Evolutionary conservation across 1,140 invertebrate species (phyloP).

Genomic region (Drosophila triauraria): DNA sequence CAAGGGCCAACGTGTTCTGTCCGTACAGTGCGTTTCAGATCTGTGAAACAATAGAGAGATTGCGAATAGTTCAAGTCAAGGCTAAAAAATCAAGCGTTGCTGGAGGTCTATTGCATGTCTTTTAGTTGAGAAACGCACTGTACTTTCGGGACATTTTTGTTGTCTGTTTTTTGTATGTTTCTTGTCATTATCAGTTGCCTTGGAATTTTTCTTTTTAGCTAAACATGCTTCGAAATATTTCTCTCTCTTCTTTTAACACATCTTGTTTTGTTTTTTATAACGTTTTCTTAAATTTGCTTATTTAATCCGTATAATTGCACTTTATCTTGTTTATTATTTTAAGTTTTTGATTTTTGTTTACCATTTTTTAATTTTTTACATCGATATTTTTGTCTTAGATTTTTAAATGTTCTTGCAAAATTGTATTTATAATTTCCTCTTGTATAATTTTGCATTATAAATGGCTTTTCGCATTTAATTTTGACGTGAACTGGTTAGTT

Average conservation of each 20-base stretch:
- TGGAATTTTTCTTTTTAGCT: constrained; percentile 57
- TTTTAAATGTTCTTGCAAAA: constrained; percentile 44
- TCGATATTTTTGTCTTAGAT: constrained; percentile 60
- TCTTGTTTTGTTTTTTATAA: constrained; percentile 33
- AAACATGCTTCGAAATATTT: constrained; percentile 69
- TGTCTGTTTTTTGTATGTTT: constrained; percentile 37
- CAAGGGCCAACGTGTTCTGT: neutral
- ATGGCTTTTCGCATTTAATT: constrained; percentile 54
- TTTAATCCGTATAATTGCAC: constrained; percentile 82
- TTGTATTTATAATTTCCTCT: constrained; percentile 35
- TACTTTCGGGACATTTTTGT: constrained; percentile 8
- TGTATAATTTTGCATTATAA: constrained; percentile 69
- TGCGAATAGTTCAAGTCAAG: neutral
- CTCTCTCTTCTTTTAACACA: constrained; percentile 48
- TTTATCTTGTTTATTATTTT: constrained; percentile 70
- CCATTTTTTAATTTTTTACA: constrained; percentile 38
- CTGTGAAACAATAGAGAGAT: neutral
- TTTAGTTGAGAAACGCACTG: constrained; percentile 25
- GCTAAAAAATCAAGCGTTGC: neutral
- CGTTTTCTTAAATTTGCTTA: constrained; percentile 73
- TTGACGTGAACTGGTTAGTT: constrained; percentile 57
- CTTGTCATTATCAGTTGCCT: constrained; percentile 41
- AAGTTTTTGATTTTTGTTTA: constrained; percentile 68
- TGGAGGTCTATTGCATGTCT: neutral
- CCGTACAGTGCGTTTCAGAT: constrained; percentile 22